Evolutionary conservation across 2,797 vertebrate species (phyloP).

Genomic region (Hypotaenidia okinawae): DNA sequence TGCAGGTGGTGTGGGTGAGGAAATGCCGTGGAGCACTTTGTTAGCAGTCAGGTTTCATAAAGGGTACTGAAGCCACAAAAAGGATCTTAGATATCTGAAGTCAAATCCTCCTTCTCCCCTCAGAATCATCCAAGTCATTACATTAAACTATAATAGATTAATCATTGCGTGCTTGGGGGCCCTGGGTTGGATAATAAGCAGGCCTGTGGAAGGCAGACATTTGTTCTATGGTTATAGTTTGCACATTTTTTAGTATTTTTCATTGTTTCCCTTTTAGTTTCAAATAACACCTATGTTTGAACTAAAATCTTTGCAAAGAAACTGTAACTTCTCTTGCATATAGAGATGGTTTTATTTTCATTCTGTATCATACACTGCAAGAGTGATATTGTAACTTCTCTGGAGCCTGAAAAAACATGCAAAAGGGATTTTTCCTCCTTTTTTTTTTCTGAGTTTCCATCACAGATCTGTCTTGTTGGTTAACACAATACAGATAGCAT

Average conservation of each 20-base stretch:
- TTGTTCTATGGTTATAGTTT: background rate
- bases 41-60: background rate
- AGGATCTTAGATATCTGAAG: background rate
- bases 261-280: background rate
- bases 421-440: background rate
- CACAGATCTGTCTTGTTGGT: background rate
- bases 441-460: background rate
- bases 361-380: accelerated
- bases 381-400: background rate
- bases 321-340: background rate
- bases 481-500: background rate
- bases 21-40: background rate
- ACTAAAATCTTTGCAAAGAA: background rate
- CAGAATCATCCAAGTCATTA: accelerated
- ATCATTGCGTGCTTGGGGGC: background rate
- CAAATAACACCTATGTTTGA: background rate
- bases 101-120: background rate
- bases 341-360: background rate
- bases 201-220: background rate
- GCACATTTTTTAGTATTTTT: background rate
- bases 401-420: background rate
- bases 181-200: background rate
- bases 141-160: background rate
- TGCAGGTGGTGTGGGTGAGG: background rate
- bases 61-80: background rate